phyloP scores from a whole-genome alignment of 2,888 invertebrate species.

The Petrolisthes cinctipes region DNA sequence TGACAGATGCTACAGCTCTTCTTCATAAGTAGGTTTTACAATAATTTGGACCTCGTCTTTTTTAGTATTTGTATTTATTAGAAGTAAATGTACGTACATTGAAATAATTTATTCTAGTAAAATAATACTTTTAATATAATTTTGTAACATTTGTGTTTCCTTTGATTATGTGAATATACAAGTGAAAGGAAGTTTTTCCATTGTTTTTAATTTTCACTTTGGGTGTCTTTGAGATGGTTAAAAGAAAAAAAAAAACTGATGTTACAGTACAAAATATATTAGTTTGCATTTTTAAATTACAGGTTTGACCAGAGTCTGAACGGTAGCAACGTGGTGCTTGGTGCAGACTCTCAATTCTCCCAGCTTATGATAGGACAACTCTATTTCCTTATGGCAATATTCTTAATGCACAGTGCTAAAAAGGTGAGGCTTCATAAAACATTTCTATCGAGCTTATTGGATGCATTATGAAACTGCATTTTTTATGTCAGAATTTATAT shows the following conservation, averaged over 20 bases:
- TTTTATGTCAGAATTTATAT: too few relatives aligned
- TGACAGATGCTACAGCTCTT: constrained; percentile 47
- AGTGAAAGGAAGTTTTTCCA: background rate
- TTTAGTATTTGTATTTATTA: too few relatives aligned
- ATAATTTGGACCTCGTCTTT: background rate
- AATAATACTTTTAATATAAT: too few relatives aligned
- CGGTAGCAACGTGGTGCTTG: constrained; percentile 18
- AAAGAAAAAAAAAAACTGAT: background rate
- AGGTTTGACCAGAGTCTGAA: constrained; percentile 56
- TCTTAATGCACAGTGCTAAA: constrained; percentile 51
- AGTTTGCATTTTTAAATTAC: background rate
- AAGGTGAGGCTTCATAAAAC: constrained; percentile 29
- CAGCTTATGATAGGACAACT: constrained; percentile 63
- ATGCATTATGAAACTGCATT: too few relatives aligned
- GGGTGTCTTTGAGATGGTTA: background rate
- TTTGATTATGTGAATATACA: too few relatives aligned
- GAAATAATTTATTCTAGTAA: background rate
- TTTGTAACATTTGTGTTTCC: too few relatives aligned
- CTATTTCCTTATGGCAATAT: constrained; percentile 57
- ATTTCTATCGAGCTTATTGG: too few relatives aligned
- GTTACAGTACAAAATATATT: background rate
- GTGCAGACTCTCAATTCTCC: constrained; percentile 30
- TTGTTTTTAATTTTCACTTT: background rate
- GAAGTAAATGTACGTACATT: background rate
- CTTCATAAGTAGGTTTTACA: constrained; percentile 49